Percentiles rank a stretch among this genome's conserved stretches.
phyloP scores from a whole-genome alignment of 2,888 invertebrate genomes.

The Xestoiulus laeticollis region DNA sequence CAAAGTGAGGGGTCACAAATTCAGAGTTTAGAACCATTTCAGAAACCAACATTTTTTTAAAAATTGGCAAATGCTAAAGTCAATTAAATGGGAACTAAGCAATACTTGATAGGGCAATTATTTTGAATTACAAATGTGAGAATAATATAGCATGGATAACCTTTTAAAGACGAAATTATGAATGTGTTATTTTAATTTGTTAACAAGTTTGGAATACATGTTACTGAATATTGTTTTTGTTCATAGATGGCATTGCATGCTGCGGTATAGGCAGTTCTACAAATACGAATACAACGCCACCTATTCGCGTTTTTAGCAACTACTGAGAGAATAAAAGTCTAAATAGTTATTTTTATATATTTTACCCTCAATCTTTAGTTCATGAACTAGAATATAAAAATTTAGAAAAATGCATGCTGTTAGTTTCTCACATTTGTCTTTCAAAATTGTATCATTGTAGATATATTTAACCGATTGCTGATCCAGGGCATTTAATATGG shows the following conservation, averaged over 20 bases:
- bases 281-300: neutral
- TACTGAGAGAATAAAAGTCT: neutral
- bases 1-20: too few relatives aligned
- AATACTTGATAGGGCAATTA: neutral
- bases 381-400: neutral
- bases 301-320: neutral
- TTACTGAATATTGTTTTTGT: neutral
- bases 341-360: neutral
- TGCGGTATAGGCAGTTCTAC: neutral
- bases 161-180: too few relatives aligned
- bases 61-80: too few relatives aligned
- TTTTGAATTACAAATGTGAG: neutral
- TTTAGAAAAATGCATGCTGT: neutral
- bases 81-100: too few relatives aligned
- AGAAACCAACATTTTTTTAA: too few relatives aligned
- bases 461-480: constrained; percentile 13
- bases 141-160: neutral
- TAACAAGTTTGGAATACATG: too few relatives aligned
- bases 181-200: too few relatives aligned
- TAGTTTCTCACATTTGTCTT: neutral
- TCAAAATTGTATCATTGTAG: constrained; percentile 24
- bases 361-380: neutral
- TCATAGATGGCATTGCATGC: neutral
- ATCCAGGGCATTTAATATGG: neutral
- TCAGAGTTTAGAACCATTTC: too few relatives aligned